Evolutionary conservation across 2,888 invertebrate species (phyloP), one percentile per base, ranked within the genome.

Genomic region (Scotopteryx bipunctaria): DNA sequence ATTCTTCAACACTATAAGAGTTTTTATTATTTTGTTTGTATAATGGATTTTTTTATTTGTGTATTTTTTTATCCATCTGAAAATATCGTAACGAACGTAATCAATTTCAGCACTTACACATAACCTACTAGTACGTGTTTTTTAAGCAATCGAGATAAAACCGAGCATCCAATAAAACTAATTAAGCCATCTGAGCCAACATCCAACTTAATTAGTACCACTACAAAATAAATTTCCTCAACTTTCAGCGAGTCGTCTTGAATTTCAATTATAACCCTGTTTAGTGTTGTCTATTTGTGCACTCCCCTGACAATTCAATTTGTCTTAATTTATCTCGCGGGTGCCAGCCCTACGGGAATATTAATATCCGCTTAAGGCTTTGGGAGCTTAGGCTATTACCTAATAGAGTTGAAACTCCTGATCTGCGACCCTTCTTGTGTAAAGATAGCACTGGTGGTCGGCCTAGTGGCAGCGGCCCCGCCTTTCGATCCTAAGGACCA

Each of bases 271-370:
- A 57, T 49, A 55, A 36, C 48, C 59, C 25, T 56, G 59, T 60
- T 58, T 56, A 55, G 54, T 55, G 48, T 42, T 55, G 55, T 56
- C 57, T 63, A 58, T 60, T 58, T 59, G 59, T 59, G 57, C 57
- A 60, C 56, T 52, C 53, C 57, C 57, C 47, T 58, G 58, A 58
- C 60, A 55, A 63, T 62, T 59, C 55, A 60, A 63, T 63, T 63
- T 63, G 59, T 63, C 59, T 53, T 58, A 63, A 63, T 63, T 63
- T 58, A 63, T 59, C 56, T 60, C 53, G 38, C 48, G 47, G 52
- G 49, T 25, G 48, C 42, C 52, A 58, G 41, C 51, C 59, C 58
- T 54, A 42, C 41, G 54, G 27, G 62, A 60, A 58, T 58, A 63
- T 60, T 58, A 60, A 59, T 59, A 62, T 42, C 38, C 25, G 54